These are phyloP conservation scores for Corythaixoides concolor DNA, from an alignment of 2,113 vertebrate species.

Conservation along the genomic window DNA sequence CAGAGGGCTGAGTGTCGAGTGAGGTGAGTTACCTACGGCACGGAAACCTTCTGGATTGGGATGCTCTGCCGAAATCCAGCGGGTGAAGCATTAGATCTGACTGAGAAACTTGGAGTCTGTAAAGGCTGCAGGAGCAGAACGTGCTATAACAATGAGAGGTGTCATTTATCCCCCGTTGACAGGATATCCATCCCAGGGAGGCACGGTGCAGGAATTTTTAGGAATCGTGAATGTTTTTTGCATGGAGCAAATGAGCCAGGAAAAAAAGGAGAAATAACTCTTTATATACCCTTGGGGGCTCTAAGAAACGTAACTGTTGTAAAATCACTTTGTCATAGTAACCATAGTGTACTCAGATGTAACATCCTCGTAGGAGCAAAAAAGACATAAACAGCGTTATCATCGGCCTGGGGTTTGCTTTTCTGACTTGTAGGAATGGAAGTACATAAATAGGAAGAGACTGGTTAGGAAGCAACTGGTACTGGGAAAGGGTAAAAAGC, in stretches of 20 bases:
- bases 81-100: not conserved
- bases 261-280: not conserved
- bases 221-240: not conserved
- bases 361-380: not conserved
- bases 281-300: accelerated
- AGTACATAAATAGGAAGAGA: not conserved
- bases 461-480: not conserved
- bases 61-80: not conserved
- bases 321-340: not conserved
- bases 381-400: not conserved
- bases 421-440: not conserved
- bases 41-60: accelerated
- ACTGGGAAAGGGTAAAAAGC: not conserved
- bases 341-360: not conserved
- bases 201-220: accelerated
- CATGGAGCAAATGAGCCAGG: not conserved
- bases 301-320: not conserved
- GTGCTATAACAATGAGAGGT: not conserved
- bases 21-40: not conserved
- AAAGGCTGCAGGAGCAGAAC: not conserved
- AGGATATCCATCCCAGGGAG: not conserved
- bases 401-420: accelerated
- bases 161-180: not conserved
- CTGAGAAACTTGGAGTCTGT: not conserved
- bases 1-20: not conserved